Percentiles rank a stretch among this genome's conserved stretches.
These are phyloP conservation scores for Magallana gigas DNA, from an alignment of 1,140 invertebrate genomes.

Conservation along the genomic window DNA sequence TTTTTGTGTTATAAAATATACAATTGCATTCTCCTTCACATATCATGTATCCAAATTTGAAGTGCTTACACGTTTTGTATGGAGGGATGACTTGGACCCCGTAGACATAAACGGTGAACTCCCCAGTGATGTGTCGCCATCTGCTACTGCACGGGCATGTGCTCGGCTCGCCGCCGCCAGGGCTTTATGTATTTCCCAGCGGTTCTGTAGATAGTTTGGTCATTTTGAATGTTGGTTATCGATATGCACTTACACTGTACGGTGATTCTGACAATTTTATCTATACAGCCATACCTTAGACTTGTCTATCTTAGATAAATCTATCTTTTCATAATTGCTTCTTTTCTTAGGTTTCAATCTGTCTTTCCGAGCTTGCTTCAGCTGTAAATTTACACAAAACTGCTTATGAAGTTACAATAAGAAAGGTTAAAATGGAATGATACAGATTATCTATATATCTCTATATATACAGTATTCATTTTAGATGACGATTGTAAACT, in stretches of 20 bases:
- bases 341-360: constrained; percentile 1
- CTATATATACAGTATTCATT: too few relatives aligned
- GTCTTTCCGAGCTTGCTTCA: constrained; percentile 3
- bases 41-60: too few relatives aligned
- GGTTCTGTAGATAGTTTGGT: constrained; percentile 4
- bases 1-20: too few relatives aligned
- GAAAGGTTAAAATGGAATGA: too few relatives aligned
- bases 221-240: not conserved
- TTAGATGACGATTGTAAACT: too few relatives aligned
- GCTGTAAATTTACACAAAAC: not conserved
- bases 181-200: constrained; percentile 35
- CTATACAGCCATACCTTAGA: not conserved
- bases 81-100: not conserved
- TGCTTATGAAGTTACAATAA: too few relatives aligned
- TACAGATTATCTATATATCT: too few relatives aligned
- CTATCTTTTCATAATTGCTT: not conserved
- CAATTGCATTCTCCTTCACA: too few relatives aligned
- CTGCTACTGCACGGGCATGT: constrained; percentile 22
- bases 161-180: constrained; percentile 17
- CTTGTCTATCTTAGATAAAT: constrained; percentile 21
- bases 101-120: not conserved
- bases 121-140: not conserved
- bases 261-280: not conserved
- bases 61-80: not conserved
- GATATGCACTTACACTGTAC: not conserved